phyloP scores from a whole-genome alignment of 2,888 invertebrate genomes.

The Zhuqinia jingwanae region DNA sequence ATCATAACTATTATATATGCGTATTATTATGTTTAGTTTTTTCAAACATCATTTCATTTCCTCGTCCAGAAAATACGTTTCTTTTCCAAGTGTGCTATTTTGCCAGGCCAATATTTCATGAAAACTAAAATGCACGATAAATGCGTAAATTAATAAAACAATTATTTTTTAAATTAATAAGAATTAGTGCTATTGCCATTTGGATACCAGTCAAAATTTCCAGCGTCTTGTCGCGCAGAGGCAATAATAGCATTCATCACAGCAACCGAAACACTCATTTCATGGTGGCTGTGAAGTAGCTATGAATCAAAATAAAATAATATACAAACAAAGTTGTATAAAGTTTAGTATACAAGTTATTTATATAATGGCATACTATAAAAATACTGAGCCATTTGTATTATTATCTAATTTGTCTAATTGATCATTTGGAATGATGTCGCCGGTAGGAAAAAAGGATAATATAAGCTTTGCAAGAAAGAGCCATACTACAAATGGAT shows the following conservation, averaged over 20 bases:
- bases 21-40: neutral
- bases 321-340: neutral
- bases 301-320: constrained; percentile 77
- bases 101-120: too few relatives aligned
- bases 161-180: too few relatives aligned
- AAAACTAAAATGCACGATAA: too few relatives aligned
- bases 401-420: constrained; percentile 14
- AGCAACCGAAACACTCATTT: constrained; percentile 83
- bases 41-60: neutral
- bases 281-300: constrained; percentile 84
- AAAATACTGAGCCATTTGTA: too few relatives aligned
- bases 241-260: constrained; percentile 86
- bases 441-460: neutral
- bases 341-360: neutral
- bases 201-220: constrained; percentile 84
- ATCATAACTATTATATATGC: neutral
- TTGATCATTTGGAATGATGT: constrained; percentile 11
- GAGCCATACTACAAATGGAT: constrained; percentile 79
- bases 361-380: too few relatives aligned
- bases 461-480: constrained; percentile 79
- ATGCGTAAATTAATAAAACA: too few relatives aligned
- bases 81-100: too few relatives aligned
- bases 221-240: constrained; percentile 86
- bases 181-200: constrained; percentile 82
- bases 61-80: neutral